phyloP scores from a whole-genome alignment of 1,140 invertebrate genomes.

The Aphaenogaster ashmeadi region DNA sequence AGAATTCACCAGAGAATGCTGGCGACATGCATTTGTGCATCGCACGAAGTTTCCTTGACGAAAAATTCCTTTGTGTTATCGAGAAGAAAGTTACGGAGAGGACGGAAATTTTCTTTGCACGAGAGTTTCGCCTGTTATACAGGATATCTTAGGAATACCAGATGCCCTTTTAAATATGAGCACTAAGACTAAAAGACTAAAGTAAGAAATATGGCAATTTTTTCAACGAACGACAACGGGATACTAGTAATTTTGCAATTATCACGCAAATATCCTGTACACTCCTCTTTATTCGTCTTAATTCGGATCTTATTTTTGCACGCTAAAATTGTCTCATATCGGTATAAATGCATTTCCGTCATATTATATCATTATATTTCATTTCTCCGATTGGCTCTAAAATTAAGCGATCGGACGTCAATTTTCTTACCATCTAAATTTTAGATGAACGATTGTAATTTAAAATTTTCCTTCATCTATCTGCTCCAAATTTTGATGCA shows the following conservation, averaged over 20 bases:
- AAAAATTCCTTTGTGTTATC: slow-evolving; percentile 56
- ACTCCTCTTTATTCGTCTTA: not conserved
- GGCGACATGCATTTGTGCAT: slow-evolving; percentile 39
- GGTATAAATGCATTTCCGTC: not conserved
- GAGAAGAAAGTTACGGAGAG: slow-evolving; percentile 31
- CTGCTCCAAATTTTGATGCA: not conserved
- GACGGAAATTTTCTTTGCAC: slow-evolving; percentile 48
- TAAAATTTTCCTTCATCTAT: not conserved
- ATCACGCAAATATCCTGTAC: not conserved
- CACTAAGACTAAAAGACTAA: not conserved
- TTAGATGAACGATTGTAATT: not conserved
- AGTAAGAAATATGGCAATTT: not conserved
- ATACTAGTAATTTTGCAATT: not conserved
- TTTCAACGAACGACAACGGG: not conserved
- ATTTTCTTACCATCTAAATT: slow-evolving; percentile 21
- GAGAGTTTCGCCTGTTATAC: slow-evolving; percentile 18
- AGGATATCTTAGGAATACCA: slow-evolving; percentile 29
- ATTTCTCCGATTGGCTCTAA: not conserved
- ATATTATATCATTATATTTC: not conserved
- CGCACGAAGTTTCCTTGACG: slow-evolving; percentile 20
- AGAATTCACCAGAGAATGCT: slow-evolving; percentile 53
- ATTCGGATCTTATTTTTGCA: not conserved
- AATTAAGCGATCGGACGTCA: not conserved
- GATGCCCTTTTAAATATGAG: slow-evolving; percentile 28
- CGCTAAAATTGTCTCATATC: not conserved